Conservation (phyloP, 2,888 invertebrate genomes). For the Dasypogon diadema region DNA sequence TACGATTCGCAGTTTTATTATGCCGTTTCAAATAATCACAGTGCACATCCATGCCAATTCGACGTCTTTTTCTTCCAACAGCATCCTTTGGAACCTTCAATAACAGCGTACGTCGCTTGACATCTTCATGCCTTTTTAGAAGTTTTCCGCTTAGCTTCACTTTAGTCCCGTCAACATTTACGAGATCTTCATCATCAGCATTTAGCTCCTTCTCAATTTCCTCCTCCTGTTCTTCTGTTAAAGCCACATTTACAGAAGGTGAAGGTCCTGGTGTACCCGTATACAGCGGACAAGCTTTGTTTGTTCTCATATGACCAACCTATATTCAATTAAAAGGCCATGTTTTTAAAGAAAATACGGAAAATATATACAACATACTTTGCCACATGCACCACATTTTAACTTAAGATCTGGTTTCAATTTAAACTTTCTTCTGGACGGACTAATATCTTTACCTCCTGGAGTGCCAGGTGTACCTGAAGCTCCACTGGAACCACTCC, state of each 20-base stretch:
- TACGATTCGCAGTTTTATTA: conserved; percentile 85
- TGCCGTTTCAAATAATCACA: conserved; percentile 91
- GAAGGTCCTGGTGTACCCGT: conserved; percentile 74
- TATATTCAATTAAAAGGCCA: conserved; percentile 29
- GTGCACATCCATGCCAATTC: conserved; percentile 77
- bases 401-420: conserved; percentile 90
- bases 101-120: conserved; percentile 81
- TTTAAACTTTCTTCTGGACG: conserved; percentile 84
- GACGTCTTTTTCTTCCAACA: conserved; percentile 75
- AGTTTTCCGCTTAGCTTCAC: conserved; percentile 89
- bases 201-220: conserved; percentile 82
- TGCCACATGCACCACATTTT: conserved; percentile 97
- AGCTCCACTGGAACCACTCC: conserved; percentile 59
- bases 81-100: conserved; percentile 84
- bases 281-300: conserved; percentile 97
- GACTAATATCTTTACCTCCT: conserved; percentile 71
- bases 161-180: conserved; percentile 95
- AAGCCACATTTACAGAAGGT: conserved; percentile 76
- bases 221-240: conserved; percentile 88
- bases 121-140: conserved; percentile 89
- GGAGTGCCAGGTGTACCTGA: conserved; percentile 61
- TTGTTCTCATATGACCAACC: conserved; percentile 77
- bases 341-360: background rate
- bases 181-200: conserved; percentile 86
- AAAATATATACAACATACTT: conserved; percentile 57